Percentiles rank a stretch among this genome's conserved stretches.
Evolutionary conservation across 2,888 invertebrate genomes (phyloP).

Genomic region (Fissipunctia ypsillon): DNA sequence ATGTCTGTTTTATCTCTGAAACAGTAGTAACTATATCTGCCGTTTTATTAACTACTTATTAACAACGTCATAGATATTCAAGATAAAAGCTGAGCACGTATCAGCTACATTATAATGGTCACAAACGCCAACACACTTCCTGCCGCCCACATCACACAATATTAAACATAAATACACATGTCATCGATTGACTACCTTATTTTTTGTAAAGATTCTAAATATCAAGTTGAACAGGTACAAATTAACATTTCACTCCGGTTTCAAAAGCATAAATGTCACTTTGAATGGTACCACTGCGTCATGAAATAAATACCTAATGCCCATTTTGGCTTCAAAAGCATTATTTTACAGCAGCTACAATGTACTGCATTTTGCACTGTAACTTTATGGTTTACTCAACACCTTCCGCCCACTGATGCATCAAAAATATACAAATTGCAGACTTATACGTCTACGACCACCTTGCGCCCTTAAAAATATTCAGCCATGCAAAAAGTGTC

Average conservation of each 20-base stretch:
- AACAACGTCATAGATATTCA: constrained; percentile 24
- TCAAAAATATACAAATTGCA: constrained; percentile 45
- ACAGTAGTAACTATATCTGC: constrained; percentile 15
- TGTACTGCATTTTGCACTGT: constrained; percentile 11
- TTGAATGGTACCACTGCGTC: neutral
- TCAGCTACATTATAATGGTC: constrained; percentile 50
- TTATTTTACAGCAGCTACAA: constrained; percentile 1
- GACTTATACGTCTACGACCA: constrained; percentile 20
- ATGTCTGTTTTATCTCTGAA: neutral
- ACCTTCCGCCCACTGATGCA: constrained; percentile 30
- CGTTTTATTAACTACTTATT: constrained; percentile 23
- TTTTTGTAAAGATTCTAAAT: constrained; percentile 49
- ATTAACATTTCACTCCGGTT: constrained; percentile 51
- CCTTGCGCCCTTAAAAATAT: constrained; percentile 51
- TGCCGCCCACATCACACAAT: constrained; percentile 68
- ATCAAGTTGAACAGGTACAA: constrained; percentile 51
- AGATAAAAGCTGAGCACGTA: constrained; percentile 40
- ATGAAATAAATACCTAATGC: constrained; percentile 21
- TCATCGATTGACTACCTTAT: constrained; percentile 55
- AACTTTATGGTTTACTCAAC: constrained; percentile 35
- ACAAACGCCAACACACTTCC: constrained; percentile 75
- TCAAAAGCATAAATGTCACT: constrained; percentile 38
- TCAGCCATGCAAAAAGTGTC: constrained; percentile 45
- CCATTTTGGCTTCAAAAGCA: neutral
- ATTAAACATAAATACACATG: constrained; percentile 58